Conservation (phyloP, 2,113 vertebrate genomes). For the Laticauda colubrina region DNA sequence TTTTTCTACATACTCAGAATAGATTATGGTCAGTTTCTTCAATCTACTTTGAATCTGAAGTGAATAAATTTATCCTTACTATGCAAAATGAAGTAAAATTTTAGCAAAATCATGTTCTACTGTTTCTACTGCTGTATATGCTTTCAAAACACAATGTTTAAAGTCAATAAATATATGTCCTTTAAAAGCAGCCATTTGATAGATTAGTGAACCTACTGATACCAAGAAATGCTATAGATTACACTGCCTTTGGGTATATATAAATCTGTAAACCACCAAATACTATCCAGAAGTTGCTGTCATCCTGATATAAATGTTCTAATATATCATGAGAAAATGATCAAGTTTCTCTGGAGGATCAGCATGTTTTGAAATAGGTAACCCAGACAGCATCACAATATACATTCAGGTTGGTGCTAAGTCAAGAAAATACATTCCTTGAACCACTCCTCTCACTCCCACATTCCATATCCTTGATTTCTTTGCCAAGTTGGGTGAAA, state of each 20-base stretch:
- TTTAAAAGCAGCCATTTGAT: neutral
- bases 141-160: neutral
- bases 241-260: neutral
- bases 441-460: neutral
- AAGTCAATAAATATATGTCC: neutral
- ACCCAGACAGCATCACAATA: neutral
- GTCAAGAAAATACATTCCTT: neutral
- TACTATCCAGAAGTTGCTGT: neutral
- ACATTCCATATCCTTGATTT: neutral
- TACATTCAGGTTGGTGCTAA: neutral
- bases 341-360: neutral
- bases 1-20: neutral
- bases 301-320: neutral
- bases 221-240: too few relatives aligned
- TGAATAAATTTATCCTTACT: neutral
- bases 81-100: neutral
- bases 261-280: slow-evolving; percentile 19
- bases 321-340: neutral
- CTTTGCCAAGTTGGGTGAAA: slow-evolving; percentile 16
- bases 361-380: neutral
- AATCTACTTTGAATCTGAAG: neutral
- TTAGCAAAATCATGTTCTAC: neutral
- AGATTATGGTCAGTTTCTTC: neutral
- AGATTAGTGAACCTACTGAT: neutral
- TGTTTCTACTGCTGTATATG: neutral